These are phyloP conservation scores for Lycophotia porphyrea DNA, from an alignment of 2,888 invertebrate genomes.

Conservation along the genomic window DNA sequence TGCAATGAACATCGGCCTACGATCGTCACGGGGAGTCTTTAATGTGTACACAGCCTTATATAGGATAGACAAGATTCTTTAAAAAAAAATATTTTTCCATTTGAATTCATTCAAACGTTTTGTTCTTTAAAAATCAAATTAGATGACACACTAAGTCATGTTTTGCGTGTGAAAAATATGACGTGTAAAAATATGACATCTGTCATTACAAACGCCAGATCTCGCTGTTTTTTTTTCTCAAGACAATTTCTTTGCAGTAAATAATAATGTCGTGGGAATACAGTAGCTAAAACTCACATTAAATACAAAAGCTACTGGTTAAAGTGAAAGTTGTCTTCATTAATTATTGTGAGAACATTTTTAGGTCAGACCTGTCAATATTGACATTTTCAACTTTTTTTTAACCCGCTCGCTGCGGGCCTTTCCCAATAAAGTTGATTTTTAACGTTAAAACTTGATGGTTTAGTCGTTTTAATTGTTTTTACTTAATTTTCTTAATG, in stretches of 20 bases:
- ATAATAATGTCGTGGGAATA: constrained; percentile 51
- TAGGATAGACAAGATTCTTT: constrained; percentile 36
- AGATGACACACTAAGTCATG: neutral
- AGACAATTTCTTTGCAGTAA: neutral
- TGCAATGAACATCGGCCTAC: constrained; percentile 69
- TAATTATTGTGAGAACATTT: constrained; percentile 59
- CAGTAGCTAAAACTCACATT: constrained; percentile 54
- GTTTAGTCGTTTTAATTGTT: constrained; percentile 37
- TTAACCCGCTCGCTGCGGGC: constrained; percentile 32
- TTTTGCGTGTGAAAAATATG: neutral
- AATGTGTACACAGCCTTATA: constrained; percentile 55
- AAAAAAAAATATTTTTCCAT: neutral
- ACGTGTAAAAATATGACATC: constrained; percentile 40
- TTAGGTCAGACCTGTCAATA: constrained; percentile 62
- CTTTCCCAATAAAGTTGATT: constrained; percentile 50
- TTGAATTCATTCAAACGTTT: neutral
- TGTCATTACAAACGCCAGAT: constrained; percentile 47
- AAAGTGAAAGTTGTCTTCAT: constrained; percentile 62
- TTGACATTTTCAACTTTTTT: constrained; percentile 63
- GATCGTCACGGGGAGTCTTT: constrained; percentile 71
- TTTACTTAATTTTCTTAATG: constrained; percentile 42
- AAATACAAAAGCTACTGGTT: constrained; percentile 52
- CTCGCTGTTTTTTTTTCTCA: neutral
- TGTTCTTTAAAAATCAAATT: neutral
- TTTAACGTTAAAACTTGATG: constrained; percentile 33